Conservation (phyloP, 1,140 invertebrate genomes). For the Medauroidea extradentata region DNA sequence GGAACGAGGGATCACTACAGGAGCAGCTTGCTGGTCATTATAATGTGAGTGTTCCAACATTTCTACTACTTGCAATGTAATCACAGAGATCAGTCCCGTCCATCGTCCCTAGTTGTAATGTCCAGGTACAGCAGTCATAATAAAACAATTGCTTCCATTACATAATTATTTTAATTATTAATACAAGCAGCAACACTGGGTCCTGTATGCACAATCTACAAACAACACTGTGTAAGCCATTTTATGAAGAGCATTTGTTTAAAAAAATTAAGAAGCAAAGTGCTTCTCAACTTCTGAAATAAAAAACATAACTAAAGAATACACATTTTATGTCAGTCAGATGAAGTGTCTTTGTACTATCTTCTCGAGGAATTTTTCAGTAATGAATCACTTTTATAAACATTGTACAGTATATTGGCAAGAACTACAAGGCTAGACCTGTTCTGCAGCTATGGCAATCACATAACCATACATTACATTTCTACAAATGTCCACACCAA, state of each 20-base stretch:
- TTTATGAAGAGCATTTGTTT: not conserved
- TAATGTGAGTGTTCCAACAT: no score
- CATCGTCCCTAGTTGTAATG: no score
- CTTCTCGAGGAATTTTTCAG: slow-evolving; percentile 11
- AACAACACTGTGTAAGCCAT: slow-evolving; percentile 11
- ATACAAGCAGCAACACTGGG: slow-evolving; percentile 14
- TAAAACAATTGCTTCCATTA: slow-evolving; percentile 7
- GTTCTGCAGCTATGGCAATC: no score
- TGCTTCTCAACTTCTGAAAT: not conserved
- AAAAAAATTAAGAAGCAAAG: not conserved
- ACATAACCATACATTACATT: not conserved
- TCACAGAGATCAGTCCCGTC: no score
- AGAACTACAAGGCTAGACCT: slow-evolving; percentile 7
- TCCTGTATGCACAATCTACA: slow-evolving; percentile 7
- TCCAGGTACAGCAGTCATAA: no score
- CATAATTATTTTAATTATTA: slow-evolving; percentile 15
- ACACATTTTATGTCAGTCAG: slow-evolving; percentile 15
- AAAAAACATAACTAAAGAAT: not conserved
- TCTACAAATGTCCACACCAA: not conserved
- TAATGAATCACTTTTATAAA: not conserved
- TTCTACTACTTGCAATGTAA: no score
- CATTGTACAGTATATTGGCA: slow-evolving; percentile 4
- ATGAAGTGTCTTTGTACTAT: slow-evolving; percentile 16
- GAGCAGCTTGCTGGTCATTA: no score
- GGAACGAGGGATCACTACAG: no score